Percentiles rank a stretch among this genome's conserved stretches.
Evolutionary conservation across 2,888 invertebrate genomes (phyloP).

Genomic region (Ethmia dodecea): DNA sequence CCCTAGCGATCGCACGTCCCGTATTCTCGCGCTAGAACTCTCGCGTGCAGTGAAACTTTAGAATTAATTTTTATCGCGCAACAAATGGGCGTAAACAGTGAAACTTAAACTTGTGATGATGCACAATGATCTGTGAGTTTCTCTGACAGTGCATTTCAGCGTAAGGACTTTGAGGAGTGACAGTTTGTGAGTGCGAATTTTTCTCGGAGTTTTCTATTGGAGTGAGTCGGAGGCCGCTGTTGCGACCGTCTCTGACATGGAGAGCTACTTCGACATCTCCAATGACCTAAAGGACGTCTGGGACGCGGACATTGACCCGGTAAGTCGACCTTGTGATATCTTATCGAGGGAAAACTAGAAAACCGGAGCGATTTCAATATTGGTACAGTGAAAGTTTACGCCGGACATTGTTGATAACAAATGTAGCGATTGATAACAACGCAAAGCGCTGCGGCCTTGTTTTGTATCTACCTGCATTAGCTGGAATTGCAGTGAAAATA

Average conservation of each 20-base stretch:
- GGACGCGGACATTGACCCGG: conserved; percentile 90
- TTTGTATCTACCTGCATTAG: conserved; percentile 45
- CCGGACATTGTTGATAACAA: conserved; percentile 25
- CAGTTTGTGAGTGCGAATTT: conserved; percentile 57
- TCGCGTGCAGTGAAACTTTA: conserved; percentile 68
- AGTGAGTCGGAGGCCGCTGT: conserved; percentile 53
- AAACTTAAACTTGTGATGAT: conserved; percentile 62
- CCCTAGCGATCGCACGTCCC: conserved; percentile 40
- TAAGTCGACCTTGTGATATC: conserved; percentile 77
- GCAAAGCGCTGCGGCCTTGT: conserved; percentile 30
- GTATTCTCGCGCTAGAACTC: conserved; percentile 34
- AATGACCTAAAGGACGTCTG: conserved; percentile 87
- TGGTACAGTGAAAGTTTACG: not conserved
- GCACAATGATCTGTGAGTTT: conserved; percentile 51
- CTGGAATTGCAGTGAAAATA: conserved; percentile 27
- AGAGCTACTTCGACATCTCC: conserved; percentile 86
- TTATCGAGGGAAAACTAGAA: conserved; percentile 32
- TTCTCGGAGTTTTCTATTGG: conserved; percentile 41
- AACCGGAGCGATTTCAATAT: not conserved
- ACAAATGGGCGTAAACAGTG: conserved; percentile 70
- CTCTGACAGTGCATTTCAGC: conserved; percentile 35
- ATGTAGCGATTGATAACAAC: conserved; percentile 25
- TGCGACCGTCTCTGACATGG: conserved; percentile 76
- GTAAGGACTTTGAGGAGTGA: conserved; percentile 52
- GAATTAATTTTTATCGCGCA: conserved; percentile 52